Evolutionary conservation across 1,140 invertebrate genomes (phyloP).

Genomic region (Brachionus manjavacas): DNA sequence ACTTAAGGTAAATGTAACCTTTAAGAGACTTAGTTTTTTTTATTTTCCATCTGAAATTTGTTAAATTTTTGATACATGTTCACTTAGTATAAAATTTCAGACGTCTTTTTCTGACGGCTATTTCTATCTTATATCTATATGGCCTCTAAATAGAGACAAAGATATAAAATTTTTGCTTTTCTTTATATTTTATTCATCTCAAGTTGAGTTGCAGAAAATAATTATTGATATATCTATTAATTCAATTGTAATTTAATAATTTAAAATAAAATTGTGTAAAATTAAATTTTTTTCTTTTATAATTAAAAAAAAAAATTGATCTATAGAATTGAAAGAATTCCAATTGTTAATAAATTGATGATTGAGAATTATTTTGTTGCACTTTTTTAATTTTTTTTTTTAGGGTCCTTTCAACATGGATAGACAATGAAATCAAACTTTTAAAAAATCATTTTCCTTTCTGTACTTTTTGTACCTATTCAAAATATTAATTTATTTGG

Average conservation of each 20-base stretch:
- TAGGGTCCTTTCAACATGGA: no score
- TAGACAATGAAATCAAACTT: no score
- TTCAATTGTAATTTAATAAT: background rate
- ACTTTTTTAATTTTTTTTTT: no score
- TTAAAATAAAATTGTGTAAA: background rate
- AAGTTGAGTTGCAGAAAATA: background rate
- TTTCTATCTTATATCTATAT: background rate
- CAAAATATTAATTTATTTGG: no score
- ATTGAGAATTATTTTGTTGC: no score
- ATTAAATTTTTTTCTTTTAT: background rate
- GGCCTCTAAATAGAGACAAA: background rate
- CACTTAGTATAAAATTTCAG: background rate
- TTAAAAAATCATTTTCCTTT: no score
- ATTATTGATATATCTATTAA: background rate
- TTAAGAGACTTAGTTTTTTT: background rate
- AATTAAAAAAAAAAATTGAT: background rate
- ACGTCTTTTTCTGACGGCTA: background rate
- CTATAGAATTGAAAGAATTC: no score
- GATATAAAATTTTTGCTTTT: background rate
- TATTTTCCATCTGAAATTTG: background rate
- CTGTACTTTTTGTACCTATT: no score
- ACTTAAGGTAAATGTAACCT: conserved; percentile 23
- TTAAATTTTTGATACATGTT: background rate
- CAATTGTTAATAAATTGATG: no score
- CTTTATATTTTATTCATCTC: background rate